These are phyloP conservation scores for Seira musarum DNA, from an alignment of 2,888 invertebrate genomes.

Conservation along the genomic window DNA sequence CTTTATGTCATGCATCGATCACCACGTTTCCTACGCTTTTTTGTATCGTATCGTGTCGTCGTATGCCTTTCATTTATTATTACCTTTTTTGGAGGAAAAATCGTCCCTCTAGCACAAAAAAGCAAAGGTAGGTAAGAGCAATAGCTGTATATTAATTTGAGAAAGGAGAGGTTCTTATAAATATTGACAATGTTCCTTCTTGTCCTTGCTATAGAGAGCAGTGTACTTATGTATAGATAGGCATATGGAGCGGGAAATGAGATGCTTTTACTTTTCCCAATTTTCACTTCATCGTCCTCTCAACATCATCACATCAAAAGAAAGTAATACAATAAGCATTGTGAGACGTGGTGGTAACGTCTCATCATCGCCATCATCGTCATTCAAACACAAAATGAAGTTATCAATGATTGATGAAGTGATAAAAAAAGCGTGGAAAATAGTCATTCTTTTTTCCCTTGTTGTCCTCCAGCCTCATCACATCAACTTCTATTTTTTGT, in stretches of 20 bases:
- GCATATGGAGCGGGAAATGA: neutral
- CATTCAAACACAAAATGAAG: conserved; percentile 13
- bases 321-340: neutral
- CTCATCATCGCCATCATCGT: neutral
- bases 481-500: neutral
- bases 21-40: neutral
- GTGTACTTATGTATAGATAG: too few species aligned
- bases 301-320: neutral
- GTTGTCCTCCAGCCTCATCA: neutral
- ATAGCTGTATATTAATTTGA: neutral
- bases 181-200: neutral
- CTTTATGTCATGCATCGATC: neutral
- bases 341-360: neutral
- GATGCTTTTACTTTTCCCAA: neutral
- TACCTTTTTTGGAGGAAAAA: neutral
- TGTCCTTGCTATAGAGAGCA: neutral
- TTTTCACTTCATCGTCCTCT: neutral
- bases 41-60: neutral
- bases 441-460: neutral
- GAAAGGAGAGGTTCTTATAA: neutral
- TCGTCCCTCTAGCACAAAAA: too few species aligned
- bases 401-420: conserved; percentile 29
- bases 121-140: too few species aligned
- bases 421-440: neutral
- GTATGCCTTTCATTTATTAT: neutral